Conservation (phyloP, 1,140 invertebrate species). For the Eurosta solidaginis region DNA sequence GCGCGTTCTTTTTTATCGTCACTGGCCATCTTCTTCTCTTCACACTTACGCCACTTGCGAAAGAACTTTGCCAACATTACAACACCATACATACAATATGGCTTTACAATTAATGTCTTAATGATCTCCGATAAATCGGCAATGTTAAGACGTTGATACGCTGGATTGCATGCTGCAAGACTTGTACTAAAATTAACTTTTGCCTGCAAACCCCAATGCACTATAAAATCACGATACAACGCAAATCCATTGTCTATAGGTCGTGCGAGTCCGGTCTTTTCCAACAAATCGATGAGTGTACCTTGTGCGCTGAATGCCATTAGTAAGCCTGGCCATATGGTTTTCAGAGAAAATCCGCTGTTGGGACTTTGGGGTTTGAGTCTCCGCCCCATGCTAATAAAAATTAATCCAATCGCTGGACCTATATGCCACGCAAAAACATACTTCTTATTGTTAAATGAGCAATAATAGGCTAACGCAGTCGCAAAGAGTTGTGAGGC, state of each 20-base stretch:
- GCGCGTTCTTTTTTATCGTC: slow-evolving; percentile 49
- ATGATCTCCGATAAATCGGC: slow-evolving; percentile 52
- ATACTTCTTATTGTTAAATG: slow-evolving; percentile 49
- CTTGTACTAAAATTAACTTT: slow-evolving; percentile 51
- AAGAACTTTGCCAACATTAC: slow-evolving; percentile 57
- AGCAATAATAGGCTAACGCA: slow-evolving; percentile 47
- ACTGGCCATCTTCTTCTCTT: slow-evolving; percentile 36
- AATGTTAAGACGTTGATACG: slow-evolving; percentile 45
- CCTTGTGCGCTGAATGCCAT: slow-evolving; percentile 47
- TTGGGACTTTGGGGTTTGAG: neutral
- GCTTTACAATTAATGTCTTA: slow-evolving; percentile 53
- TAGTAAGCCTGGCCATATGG: slow-evolving; percentile 43
- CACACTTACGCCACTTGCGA: slow-evolving; percentile 52
- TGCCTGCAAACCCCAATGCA: slow-evolving; percentile 50
- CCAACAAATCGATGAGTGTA: slow-evolving; percentile 43
- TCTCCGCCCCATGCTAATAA: slow-evolving; percentile 35
- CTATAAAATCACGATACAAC: slow-evolving; percentile 46
- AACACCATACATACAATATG: slow-evolving; percentile 57
- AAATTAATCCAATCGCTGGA: slow-evolving; percentile 43
- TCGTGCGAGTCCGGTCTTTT: slow-evolving; percentile 41
- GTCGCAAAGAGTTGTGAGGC: slow-evolving; percentile 50
- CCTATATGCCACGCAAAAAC: slow-evolving; percentile 51
- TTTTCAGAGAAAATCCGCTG: slow-evolving; percentile 38
- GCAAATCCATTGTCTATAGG: slow-evolving; percentile 38
- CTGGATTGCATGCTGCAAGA: slow-evolving; percentile 49